These are phyloP conservation scores for Himalopsyche japonica DNA, from an alignment of 2,888 invertebrate genomes.

Conservation along the genomic window DNA sequence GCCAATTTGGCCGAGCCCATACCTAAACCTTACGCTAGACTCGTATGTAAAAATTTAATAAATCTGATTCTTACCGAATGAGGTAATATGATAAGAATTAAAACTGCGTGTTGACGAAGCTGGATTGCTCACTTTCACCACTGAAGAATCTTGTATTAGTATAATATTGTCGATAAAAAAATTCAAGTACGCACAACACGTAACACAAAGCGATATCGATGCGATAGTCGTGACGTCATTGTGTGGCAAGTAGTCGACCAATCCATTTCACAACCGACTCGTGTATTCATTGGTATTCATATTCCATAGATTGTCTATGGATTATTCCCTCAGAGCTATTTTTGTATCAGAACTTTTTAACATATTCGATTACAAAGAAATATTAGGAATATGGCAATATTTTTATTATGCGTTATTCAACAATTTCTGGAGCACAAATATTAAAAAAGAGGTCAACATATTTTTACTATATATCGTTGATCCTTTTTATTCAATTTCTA, in stretches of 20 bases:
- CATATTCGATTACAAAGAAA: no score
- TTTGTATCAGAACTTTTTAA: no score
- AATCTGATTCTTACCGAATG: background rate
- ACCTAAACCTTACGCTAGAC: background rate
- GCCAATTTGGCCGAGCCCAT: background rate
- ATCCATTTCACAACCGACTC: no score
- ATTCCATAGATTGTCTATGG: no score
- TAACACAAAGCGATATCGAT: background rate
- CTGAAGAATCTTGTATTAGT: background rate
- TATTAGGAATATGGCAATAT: no score
- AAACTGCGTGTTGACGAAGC: background rate
- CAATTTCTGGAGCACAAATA: no score
- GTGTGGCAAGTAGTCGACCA: background rate
- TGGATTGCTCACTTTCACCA: background rate
- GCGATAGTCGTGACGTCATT: background rate
- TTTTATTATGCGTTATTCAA: no score
- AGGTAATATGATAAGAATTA: background rate
- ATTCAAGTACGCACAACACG: background rate
- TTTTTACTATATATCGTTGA: no score
- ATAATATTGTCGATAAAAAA: background rate
- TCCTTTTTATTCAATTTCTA: no score
- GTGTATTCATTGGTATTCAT: no score
- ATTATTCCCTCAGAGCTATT: no score
- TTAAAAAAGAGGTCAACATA: no score
- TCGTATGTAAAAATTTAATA: background rate